Evolutionary conservation across 2,888 invertebrate species (phyloP), one percentile per base, ranked within the genome.

Genomic region (Apotomis capreana): DNA sequence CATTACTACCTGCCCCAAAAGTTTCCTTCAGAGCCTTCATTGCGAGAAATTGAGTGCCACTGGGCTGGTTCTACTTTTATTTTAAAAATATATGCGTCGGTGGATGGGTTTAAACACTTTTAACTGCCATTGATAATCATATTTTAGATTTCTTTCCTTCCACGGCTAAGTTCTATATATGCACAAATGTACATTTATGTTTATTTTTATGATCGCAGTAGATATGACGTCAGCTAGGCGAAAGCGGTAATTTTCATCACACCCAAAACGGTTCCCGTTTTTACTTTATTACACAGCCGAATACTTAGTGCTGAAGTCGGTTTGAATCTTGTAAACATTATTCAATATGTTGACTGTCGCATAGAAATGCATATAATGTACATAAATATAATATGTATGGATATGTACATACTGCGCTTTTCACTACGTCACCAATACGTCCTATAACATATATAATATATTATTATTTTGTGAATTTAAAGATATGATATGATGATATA

Each of bases 311-410:
- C 37, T 44, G 37, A 6, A 46, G 46, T 46, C 4, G n/a, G 2
- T 59, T 36, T 51, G 13, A 10, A 49, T 1, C 49, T 10, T 68
- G 58, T 68, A 68, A 67, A 40, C 51, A 68, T 51, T 58, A n/a
- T 15, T 40, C 59, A 68, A 51, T 59, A 68, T 68, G 67, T 68
- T 51, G 13, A 36, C n/a, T 65, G 44, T 55, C 26, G 65, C 65
- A 65, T 64, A 40, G n/a, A n/a, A 3, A 12, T 64, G 40, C 54
- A 64, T 46, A 36, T 26, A 8, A 26, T 57, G 52, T 46, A 46
- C 46, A 55, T 49, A 26, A 15, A 46, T 26, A 44, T 26, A 10
- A 12, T 44, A 15, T 3, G 10, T 15, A 44, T 55, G 26, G 26
- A 54, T 44, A 13, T 40, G 15, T 6, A 62, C 26, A n/a, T n/a